Conservation (phyloP, 2,113 vertebrate genomes). For the Silurus meridionalis region DNA sequence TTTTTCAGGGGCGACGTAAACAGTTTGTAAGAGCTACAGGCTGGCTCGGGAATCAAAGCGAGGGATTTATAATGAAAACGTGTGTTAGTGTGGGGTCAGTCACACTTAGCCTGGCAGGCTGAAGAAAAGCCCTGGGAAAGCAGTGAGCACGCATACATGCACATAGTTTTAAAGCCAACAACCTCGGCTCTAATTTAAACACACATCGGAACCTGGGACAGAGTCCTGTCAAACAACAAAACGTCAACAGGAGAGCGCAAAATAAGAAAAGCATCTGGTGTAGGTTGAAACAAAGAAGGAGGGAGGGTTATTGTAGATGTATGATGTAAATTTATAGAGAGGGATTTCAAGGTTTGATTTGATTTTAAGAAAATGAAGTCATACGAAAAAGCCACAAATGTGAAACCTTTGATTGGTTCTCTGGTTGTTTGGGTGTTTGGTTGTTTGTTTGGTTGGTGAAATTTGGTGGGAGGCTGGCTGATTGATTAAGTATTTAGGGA, state of each 20-base stretch:
- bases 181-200: conserved; percentile 68
- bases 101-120: conserved; percentile 84
- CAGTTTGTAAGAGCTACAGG: conserved; percentile 89
- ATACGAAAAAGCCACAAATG: neutral
- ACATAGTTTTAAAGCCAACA: conserved; percentile 45
- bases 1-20: conserved; percentile 87
- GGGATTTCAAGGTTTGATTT: neutral
- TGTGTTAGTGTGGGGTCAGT: conserved; percentile 90
- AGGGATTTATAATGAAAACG: conserved; percentile 89
- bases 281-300: conserved; percentile 78
- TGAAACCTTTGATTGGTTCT: neutral
- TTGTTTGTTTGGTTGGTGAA: neutral
- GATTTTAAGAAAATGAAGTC: conserved; percentile 12
- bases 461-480: neutral
- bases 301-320: too few species aligned
- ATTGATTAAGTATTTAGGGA: neutral
- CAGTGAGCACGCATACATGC: conserved; percentile 78
- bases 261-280: conserved; percentile 82
- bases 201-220: conserved; percentile 90
- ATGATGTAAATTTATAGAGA: neutral
- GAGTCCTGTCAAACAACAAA: conserved; percentile 89
- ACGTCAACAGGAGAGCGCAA: conserved; percentile 76
- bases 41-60: conserved; percentile 91
- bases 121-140: conserved; percentile 89
- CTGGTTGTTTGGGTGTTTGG: neutral